A percentile compares a stretch with the other conserved stretches of the same genome.
Conservation (phyloP, 2,797 vertebrate genomes). For the Anguilla megastoma region DNA sequence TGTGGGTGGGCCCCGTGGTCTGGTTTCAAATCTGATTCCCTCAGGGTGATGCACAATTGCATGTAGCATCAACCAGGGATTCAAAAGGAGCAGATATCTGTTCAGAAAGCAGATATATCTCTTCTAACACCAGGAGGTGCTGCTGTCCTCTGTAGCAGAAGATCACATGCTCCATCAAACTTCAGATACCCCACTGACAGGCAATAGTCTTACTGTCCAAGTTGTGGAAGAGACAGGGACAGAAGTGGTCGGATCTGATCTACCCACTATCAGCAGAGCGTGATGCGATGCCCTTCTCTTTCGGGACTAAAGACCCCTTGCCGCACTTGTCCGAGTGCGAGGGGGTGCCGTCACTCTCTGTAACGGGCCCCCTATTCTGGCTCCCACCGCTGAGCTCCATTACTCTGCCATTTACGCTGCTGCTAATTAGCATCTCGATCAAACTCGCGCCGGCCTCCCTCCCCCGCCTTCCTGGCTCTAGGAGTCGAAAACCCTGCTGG, state of each 20-base stretch:
- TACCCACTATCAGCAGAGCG: background rate
- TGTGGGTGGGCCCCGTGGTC: background rate
- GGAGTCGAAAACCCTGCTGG: background rate
- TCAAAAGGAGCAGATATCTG: background rate
- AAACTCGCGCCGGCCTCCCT: background rate
- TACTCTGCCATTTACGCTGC: background rate
- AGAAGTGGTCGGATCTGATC: background rate
- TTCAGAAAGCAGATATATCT: no score
- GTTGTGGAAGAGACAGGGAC: background rate
- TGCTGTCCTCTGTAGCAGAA: background rate
- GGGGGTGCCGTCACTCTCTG: background rate
- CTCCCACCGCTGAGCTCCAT: background rate
- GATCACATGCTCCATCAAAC: background rate
- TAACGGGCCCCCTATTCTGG: background rate
- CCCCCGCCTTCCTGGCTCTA: background rate
- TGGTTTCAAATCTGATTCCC: no score
- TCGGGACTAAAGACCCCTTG: background rate
- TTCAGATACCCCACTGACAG: background rate
- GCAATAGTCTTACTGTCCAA: background rate
- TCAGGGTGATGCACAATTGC: background rate
- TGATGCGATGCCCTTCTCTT: background rate
- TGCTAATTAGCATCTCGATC: background rate
- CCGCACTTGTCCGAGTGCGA: background rate
- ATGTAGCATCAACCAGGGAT: background rate
- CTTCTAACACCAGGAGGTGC: no score